These are phyloP conservation scores for Allolobophora icterica DNA, from an alignment of 2,888 invertebrate genomes.

Conservation along the genomic window DNA sequence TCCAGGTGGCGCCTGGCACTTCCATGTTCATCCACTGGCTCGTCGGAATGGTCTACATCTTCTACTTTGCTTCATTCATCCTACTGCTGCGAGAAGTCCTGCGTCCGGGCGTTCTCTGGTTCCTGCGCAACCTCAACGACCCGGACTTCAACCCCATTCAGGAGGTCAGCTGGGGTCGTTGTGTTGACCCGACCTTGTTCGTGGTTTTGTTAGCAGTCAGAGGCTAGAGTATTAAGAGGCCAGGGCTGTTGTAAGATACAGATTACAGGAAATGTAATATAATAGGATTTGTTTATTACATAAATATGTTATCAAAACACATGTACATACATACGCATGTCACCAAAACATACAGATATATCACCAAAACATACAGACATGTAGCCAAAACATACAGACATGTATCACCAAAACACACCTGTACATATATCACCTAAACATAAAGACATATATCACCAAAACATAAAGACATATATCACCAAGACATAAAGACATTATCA, in stretches of 20 bases:
- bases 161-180: conserved; percentile 67
- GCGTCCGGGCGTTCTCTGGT: conserved; percentile 96
- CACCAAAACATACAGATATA: no score
- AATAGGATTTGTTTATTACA: no score
- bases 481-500: no score
- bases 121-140: conserved; percentile 94
- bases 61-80: conserved; percentile 92
- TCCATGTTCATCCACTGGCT: conserved; percentile 94
- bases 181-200: background rate
- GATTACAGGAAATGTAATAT: no score
- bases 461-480: no score
- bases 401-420: no score
- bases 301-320: no score
- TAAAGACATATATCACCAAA: no score
- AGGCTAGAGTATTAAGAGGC: background rate
- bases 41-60: conserved; percentile 97
- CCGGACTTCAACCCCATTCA: conserved; percentile 99
- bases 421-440: no score
- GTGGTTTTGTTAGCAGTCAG: background rate
- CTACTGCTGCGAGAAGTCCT: conserved; percentile 90
- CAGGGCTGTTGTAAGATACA: background rate
- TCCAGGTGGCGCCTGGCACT: conserved; percentile 89
- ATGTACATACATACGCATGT: no score
- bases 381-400: no score
- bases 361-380: no score